phyloP scores from a whole-genome alignment of 2,888 invertebrate genomes.

The Chloroclysta siterata region DNA sequence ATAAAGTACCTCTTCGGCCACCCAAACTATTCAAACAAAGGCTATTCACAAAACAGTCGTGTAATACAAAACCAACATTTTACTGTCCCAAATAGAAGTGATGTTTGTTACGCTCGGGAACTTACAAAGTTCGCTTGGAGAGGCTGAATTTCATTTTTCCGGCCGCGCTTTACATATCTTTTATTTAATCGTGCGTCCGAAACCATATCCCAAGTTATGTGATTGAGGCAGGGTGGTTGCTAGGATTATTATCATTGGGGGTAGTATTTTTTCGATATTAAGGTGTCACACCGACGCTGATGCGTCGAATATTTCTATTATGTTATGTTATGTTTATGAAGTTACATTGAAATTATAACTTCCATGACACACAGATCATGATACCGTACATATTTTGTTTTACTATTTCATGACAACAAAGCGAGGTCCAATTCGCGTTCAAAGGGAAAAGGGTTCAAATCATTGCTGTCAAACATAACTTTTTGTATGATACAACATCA shows the following conservation, averaged over 20 bases:
- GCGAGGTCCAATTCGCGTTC: too few relatives aligned
- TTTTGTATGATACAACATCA: too few relatives aligned
- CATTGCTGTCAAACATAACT: too few relatives aligned
- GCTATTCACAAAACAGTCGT: constrained; percentile 31
- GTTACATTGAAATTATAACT: too few relatives aligned
- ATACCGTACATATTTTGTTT: too few relatives aligned
- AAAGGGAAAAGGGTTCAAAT: too few relatives aligned
- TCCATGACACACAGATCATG: too few relatives aligned
- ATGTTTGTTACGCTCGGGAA: constrained; percentile 34
- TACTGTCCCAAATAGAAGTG: constrained; percentile 32
- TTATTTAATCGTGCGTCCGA: constrained; percentile 60
- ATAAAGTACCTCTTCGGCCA: constrained; percentile 28
- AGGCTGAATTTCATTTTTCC: constrained; percentile 39
- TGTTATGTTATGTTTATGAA: too few relatives aligned
- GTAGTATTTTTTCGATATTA: not conserved
- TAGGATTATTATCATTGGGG: not conserved
- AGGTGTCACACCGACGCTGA: too few relatives aligned
- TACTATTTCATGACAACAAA: too few relatives aligned
- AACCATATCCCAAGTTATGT: constrained; percentile 61
- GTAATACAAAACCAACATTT: constrained; percentile 35
- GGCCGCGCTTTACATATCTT: constrained; percentile 46
- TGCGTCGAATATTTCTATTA: too few relatives aligned
- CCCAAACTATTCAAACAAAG: constrained; percentile 33
- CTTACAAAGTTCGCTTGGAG: constrained; percentile 29
- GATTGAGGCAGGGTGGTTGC: constrained; percentile 45